Percentiles rank a stretch among this genome's conserved stretches.
These are phyloP conservation scores for Lasioglossum vierecki DNA, from an alignment of 2,888 invertebrate genomes.

Conservation along the genomic window DNA sequence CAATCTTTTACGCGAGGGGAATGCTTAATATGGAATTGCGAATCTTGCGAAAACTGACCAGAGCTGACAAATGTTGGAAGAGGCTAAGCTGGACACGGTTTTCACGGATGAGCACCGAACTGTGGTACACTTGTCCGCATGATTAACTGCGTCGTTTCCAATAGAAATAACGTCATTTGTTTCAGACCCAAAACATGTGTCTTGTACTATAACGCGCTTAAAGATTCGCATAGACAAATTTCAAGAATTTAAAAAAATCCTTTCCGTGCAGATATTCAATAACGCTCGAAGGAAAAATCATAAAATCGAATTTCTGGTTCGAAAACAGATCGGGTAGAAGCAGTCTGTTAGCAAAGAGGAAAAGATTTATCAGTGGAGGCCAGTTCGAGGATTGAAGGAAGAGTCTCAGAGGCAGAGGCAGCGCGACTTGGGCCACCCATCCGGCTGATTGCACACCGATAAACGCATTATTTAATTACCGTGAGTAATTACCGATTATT, in stretches of 20 bases:
- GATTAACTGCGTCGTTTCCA: conserved; percentile 68
- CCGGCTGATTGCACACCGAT: conserved; percentile 70
- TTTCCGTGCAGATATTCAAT: too few species aligned
- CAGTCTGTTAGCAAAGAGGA: conserved; percentile 56
- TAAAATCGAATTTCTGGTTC: not conserved
- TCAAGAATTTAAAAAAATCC: too few species aligned
- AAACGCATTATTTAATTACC: conserved; percentile 81
- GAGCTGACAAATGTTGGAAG: conserved; percentile 70
- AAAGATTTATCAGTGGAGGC: conserved; percentile 71
- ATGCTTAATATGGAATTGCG: conserved; percentile 68
- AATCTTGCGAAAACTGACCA: conserved; percentile 73
- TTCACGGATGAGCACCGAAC: conserved; percentile 65
- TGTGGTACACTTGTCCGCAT: conserved; percentile 60
- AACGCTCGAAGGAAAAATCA: too few species aligned
- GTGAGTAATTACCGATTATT: conserved; percentile 80
- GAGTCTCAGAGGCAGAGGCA: conserved; percentile 35
- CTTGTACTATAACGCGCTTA: too few species aligned
- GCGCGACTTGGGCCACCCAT: conserved; percentile 76
- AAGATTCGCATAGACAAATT: too few species aligned
- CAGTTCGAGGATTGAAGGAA: not conserved
- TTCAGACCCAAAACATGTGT: not conserved
- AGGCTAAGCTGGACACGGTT: conserved; percentile 63
- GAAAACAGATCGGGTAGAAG: not conserved
- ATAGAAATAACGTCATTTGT: conserved; percentile 70
- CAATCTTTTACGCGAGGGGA: conserved; percentile 34